Percentiles rank a stretch among this genome's conserved stretches.
These are phyloP conservation scores for Pelmatolapia mariae DNA, from an alignment of 2,113 vertebrate genomes.

Conservation along the genomic window DNA sequence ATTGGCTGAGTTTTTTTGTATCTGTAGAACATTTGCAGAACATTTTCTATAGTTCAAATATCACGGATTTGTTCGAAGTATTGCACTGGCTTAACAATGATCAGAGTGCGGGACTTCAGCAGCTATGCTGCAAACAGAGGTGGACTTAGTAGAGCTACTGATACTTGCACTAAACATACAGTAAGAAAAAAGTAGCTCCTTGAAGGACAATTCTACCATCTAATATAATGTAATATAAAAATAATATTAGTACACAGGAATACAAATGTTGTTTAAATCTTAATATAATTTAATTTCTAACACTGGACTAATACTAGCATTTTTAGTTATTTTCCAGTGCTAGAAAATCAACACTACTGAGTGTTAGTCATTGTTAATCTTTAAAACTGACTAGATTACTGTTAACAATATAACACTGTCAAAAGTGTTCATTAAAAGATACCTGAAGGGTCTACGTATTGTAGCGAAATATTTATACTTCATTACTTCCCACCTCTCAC, in stretches of 20 bases:
- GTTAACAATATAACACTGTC: neutral
- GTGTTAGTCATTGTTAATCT: neutral
- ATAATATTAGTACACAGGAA: neutral
- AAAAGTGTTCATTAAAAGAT: neutral
- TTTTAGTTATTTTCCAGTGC: neutral
- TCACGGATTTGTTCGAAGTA: neutral
- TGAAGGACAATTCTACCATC: neutral
- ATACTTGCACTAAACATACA: neutral
- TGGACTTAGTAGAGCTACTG: neutral
- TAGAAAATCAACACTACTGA: neutral
- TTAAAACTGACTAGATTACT: neutral
- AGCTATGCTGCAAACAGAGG: neutral
- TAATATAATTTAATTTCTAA: neutral
- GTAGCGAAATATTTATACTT: neutral
- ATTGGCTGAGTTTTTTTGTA: neutral
- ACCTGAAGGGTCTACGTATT: neutral
- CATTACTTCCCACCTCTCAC: neutral
- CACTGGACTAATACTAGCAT: neutral
- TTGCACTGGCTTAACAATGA: neutral
- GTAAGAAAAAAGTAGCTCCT: neutral
- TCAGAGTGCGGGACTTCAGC: neutral
- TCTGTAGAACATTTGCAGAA: neutral
- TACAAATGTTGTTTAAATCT: neutral
- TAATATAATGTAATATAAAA: neutral
- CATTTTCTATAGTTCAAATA: neutral